Base-by-base conservation (phyloP, 2,888 invertebrate species). In the Biston stratarius region DNA sequence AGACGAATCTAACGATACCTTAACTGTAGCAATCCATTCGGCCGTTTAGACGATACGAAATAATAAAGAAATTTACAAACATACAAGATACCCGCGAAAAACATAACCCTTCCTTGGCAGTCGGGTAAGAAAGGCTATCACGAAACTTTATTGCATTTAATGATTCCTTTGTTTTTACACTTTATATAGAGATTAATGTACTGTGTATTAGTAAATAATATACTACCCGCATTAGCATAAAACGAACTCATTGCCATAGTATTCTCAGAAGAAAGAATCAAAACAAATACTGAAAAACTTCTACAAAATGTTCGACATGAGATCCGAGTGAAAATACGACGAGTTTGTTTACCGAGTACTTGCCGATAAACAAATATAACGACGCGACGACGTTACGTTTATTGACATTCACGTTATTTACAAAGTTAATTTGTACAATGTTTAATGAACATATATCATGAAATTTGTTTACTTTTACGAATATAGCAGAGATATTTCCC, bases 201-300 rank as follows among this genome's bases (percentile, higher is more conserved):
- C 24, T 24, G 24, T 24, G 24, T 24, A 24, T 24, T 24, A 24
- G 24, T 24, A 24, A 3, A 24, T 24, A 24, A 24, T 24, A 24
- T 24, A 24, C 24, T 2, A 24, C 24, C 24, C 24, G 24, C 24
- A 24, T 38, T 38, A 38, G 8, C 5, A 7, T 6, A 45, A 45
- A 45, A 45, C 0, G 7, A 45, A 5, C 14, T 3, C 6, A 42
- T 42, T 42, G 11, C 14, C 45, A 0, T n/a, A 0, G 11, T 45
- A 2, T 45, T 12, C 11, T 45, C 45, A n/a, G 5, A 12, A n/a
- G 6, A 14, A 52, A 5, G 51, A 49, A 38, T 42, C 48, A 65
- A 61, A 60, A 56, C 65, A 61, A 65, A 55, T 42, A 65, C 55
- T 2, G 12, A 10, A 48, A 56, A 57, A 34, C 64, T 24, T 51